Evolutionary conservation across 2,113 vertebrate species (phyloP).

Genomic region (Brachypodius melanocephalos): DNA sequence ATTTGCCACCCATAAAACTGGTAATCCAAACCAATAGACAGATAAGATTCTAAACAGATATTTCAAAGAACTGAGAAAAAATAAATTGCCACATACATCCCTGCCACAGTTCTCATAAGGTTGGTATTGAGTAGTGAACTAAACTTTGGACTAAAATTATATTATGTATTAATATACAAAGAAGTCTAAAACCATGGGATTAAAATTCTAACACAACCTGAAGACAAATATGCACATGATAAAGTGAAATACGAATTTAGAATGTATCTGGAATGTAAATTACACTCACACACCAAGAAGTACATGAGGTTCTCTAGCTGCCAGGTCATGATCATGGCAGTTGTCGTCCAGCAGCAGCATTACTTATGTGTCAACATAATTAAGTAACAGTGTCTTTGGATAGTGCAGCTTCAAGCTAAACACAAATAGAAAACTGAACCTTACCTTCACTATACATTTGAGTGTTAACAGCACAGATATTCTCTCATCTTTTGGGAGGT

Average conservation of each 20-base stretch:
- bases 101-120: background rate
- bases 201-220: background rate
- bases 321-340: background rate
- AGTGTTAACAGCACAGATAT: slow-evolving; percentile 77
- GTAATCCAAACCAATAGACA: background rate
- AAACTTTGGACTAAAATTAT: background rate
- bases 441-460: slow-evolving; percentile 85
- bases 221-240: background rate
- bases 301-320: background rate
- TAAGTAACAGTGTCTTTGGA: background rate
- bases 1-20: background rate
- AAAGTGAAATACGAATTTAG: background rate
- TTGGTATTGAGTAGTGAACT: background rate
- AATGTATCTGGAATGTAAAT: background rate
- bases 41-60: background rate
- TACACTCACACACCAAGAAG: background rate
- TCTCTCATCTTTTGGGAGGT: slow-evolving; percentile 76
- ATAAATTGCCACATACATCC: background rate
- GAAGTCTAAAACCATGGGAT: background rate
- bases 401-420: background rate
- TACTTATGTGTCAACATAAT: background rate
- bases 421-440: background rate
- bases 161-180: background rate
- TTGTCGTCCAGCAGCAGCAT: background rate
- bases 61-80: background rate